Base-by-base conservation (phyloP, 2,797 vertebrate species). In the Coranthus polyacanthus region DNA sequence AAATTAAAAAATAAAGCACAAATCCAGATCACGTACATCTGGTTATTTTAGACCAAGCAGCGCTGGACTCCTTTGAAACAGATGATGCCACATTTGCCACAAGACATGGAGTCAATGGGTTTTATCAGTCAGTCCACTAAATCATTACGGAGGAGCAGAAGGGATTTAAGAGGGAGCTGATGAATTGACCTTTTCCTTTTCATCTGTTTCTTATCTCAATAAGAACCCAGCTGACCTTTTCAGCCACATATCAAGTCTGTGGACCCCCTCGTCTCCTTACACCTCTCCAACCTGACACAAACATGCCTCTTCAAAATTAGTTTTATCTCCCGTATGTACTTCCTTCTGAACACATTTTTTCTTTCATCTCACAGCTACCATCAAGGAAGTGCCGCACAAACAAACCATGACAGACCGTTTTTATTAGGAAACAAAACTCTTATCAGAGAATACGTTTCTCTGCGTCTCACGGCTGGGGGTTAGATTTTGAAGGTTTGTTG, bases 141-240 rank as follows among this genome's bases (percentile, higher is more conserved):
- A 90, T 90, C 60, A 53, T 50, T 41, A 22, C 73, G 73, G 63
- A 83, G 49, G 63, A 72, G 79, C 74, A 65, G 75, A 50, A 44
- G 75, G 85, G 88, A 89, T 92, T 90, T 82, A 88, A 90, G 82
- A 84, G 78, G 76, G 67, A 89, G 77, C 68, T 91, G 91, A 94
- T 92, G 84, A 92, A 91, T 87, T 92, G 92, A 92, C 92, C 93
- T 94, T 94, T 91, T 84, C 66, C 59, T 72, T 90, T 88, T 83
- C 71, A 81, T 84, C 86, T 75, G 78, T 90, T 89, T 82, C 86
- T 89, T 89, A 91, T 93, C 90, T 91, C 86, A 88, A 72, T 90
- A 89, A 92, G 89, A 90, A 90, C 80, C 79, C 37, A 7, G 34
- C 78, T 93, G 90, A 92, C 93, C 93, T 94, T 94, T 92, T 82